Evolutionary conservation across 2,888 invertebrate species (phyloP).

Genomic region (Dicranocentrus wangi): DNA sequence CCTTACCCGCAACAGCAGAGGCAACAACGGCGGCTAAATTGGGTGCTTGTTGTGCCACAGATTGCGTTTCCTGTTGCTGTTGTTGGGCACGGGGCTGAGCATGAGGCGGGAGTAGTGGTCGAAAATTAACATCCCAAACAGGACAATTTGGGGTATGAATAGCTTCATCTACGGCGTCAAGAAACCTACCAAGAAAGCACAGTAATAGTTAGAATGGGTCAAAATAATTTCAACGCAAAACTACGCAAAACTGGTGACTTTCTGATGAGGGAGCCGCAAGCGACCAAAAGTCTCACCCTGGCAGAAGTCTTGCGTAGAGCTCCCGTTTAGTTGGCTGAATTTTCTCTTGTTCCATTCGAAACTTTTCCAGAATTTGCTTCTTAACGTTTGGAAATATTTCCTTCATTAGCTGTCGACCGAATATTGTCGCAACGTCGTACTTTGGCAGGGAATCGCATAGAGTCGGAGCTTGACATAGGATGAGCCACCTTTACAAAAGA

Average conservation of each 20-base stretch:
- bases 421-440: constrained; percentile 91
- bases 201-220: no score
- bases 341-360: constrained; percentile 89
- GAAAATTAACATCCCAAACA: constrained; percentile 95
- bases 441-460: constrained; percentile 94
- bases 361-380: constrained; percentile 91
- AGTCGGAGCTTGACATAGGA: constrained; percentile 95
- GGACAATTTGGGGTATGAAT: constrained; percentile 89
- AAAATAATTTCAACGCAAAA: no score
- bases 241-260: no score
- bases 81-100: constrained; percentile 47
- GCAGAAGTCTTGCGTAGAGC: constrained; percentile 90
- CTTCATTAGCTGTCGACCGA: constrained; percentile 89
- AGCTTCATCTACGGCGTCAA: constrained; percentile 90
- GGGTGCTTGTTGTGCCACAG: constrained; percentile 41
- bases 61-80: constrained; percentile 14
- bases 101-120: constrained; percentile 82
- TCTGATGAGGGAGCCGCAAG: no score
- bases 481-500: constrained; percentile 82
- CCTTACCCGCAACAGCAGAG: constrained; percentile 35
- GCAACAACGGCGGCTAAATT: constrained; percentile 56
- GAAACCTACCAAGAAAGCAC: constrained; percentile 83
- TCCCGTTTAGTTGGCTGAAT: constrained; percentile 90
- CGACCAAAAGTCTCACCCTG: constrained; percentile 80
- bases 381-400: constrained; percentile 89